Base-by-base conservation (phyloP, 1,140 invertebrate genomes). In the Drosophila parvula region DNA sequence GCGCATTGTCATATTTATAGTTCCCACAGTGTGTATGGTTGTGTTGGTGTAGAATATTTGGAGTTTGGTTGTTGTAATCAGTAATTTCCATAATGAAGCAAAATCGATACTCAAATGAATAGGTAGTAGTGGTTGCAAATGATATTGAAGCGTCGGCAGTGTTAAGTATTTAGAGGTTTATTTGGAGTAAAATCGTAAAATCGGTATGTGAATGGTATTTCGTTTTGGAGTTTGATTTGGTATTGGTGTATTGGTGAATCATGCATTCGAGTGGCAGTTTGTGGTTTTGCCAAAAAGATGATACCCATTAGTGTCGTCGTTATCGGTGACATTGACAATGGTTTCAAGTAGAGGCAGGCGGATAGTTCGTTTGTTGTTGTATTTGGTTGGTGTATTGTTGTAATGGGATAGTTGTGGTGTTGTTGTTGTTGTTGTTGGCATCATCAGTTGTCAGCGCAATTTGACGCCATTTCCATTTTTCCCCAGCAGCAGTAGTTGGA, bases 391-490 rank as follows among this genome's bases (percentile, higher is more conserved):
- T 78, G 67, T 63, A 34, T 51, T 50, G 32, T 51, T 68, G 47
- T 53, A 53, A 41, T 44, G 16, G 45, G 36, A 27, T 65, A 22
- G 69, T 62, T 64, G 67, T 75, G 48, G 56, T 34, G 41, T 60
- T 57, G 63, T 74, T 71, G 53, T 71, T 75, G 57, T 74, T 67
- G 67, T 67, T 57, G 65, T 67, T 69, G 53, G 30, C 65, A 77
- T 81, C 78, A 86, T 89, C 81, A 85, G 78, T 83, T 91, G 89
- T 89, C 89, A 91, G 81, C 76, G 89, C 89, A 91, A 91, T 91
- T 91, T 91, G 89, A 91, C 79, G 89, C 89, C 89, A 85, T 83
- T 89, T 89, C 73, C 80, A 88, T 88, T 90, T 88, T 61, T 27
- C 67, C 44, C 43, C 41, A 65, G 30, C 38, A 73, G 32, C 18